Percentiles rank a stretch among this genome's conserved stretches.
Evolutionary conservation across 1,140 invertebrate species (phyloP).

Genomic region (Scaptodrosophila lebanonensis): DNA sequence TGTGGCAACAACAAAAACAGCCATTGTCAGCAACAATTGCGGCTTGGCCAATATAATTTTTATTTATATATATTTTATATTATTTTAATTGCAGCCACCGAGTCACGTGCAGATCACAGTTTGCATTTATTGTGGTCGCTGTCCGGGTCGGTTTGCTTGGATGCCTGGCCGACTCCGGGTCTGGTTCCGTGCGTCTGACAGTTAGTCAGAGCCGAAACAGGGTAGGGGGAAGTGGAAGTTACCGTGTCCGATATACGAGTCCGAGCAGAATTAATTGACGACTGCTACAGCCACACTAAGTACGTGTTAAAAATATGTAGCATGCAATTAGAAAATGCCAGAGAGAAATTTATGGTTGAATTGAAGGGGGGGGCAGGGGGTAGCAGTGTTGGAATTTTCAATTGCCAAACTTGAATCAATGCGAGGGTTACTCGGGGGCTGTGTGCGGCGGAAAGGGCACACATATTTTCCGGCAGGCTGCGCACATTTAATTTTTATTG

Average conservation of each 20-base stretch:
- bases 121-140: slow-evolving; percentile 69
- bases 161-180: slow-evolving; percentile 19
- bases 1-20: slow-evolving; percentile 39
- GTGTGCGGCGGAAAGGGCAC: background rate
- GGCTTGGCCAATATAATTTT: slow-evolving; percentile 15
- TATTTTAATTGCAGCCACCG: slow-evolving; percentile 60
- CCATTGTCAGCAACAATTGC: slow-evolving; percentile 1
- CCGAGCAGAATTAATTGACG: slow-evolving; percentile 6
- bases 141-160: slow-evolving; percentile 11
- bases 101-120: slow-evolving; percentile 48
- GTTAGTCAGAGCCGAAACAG: slow-evolving; percentile 13
- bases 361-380: slow-evolving; percentile 21
- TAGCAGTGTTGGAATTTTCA: slow-evolving; percentile 25
- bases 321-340: slow-evolving; percentile 47
- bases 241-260: background rate
- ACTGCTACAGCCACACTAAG: slow-evolving; percentile 40
- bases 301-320: slow-evolving; percentile 55
- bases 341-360: slow-evolving; percentile 43
- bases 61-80: slow-evolving; percentile 66
- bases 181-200: slow-evolving; percentile 55
- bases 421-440: background rate
- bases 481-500: slow-evolving; percentile 46
- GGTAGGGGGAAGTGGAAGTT: background rate
- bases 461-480: background rate
- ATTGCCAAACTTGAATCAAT: slow-evolving; percentile 3